phyloP scores from a whole-genome alignment of 2,888 invertebrate genomes.

The Idaea biselata region DNA sequence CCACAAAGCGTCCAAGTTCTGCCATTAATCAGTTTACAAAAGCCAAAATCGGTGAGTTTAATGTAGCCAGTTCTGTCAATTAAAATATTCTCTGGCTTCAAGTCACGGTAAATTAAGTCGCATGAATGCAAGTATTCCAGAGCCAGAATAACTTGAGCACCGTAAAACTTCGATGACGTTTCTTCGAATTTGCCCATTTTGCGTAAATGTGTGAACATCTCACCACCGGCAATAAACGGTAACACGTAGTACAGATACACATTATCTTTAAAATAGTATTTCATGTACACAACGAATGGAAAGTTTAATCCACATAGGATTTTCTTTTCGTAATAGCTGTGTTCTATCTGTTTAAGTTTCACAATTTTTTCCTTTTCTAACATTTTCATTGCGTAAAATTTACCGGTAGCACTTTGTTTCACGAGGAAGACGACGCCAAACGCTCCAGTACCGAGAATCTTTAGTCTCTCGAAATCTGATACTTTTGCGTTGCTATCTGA shows the following conservation, averaged over 20 bases:
- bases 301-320: constrained; percentile 92
- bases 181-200: constrained; percentile 86
- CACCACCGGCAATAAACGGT: constrained; percentile 91
- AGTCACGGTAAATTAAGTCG: constrained; percentile 92
- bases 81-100: constrained; percentile 95
- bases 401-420: constrained; percentile 79
- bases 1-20: constrained; percentile 97
- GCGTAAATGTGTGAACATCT: constrained; percentile 90
- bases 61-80: constrained; percentile 89
- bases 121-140: constrained; percentile 95
- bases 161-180: constrained; percentile 91
- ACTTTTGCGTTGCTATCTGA: constrained; percentile 43
- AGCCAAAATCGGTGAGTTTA: constrained; percentile 96
- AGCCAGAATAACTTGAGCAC: constrained; percentile 92
- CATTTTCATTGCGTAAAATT: constrained; percentile 92
- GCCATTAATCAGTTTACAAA: constrained; percentile 88
- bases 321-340: constrained; percentile 93
- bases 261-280: constrained; percentile 92
- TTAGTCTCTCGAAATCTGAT: constrained; percentile 86
- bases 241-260: constrained; percentile 90
- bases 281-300: constrained; percentile 92
- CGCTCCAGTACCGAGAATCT: constrained; percentile 92
- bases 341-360: constrained; percentile 92
- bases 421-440: constrained; percentile 92
- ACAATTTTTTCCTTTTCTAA: constrained; percentile 92